These are phyloP conservation scores for Castor canadensis DNA, from an alignment of 2,113 vertebrate species.

Conservation along the genomic window DNA sequence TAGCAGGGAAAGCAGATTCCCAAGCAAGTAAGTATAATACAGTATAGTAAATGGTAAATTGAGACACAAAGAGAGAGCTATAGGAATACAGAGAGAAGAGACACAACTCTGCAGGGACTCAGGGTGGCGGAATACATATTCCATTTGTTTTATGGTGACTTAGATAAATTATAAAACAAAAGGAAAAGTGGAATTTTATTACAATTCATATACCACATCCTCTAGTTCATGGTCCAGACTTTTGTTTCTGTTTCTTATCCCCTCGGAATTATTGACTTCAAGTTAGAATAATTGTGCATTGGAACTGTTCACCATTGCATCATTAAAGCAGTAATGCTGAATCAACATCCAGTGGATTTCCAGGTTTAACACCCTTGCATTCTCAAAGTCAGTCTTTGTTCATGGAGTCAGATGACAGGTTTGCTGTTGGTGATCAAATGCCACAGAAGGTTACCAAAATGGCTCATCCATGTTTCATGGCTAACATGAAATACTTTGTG, in stretches of 20 bases:
- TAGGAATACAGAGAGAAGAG: background rate
- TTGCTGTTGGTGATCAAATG: background rate
- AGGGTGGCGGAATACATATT: background rate
- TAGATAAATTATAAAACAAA: slow-evolving; percentile 53
- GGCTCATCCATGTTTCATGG: background rate
- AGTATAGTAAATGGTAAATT: background rate
- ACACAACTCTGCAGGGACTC: background rate
- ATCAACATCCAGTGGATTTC: background rate
- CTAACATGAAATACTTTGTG: background rate
- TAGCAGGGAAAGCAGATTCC: background rate
- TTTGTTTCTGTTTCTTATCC: background rate
- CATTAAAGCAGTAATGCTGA: background rate
- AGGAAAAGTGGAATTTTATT: background rate
- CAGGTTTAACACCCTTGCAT: background rate
- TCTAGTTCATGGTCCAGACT: background rate
- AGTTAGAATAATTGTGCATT: background rate
- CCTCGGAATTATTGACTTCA: slow-evolving; percentile 22
- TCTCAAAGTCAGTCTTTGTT: background rate
- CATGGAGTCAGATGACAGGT: background rate
- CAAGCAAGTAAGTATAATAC: background rate
- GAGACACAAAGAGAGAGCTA: background rate
- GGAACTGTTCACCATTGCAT: background rate
- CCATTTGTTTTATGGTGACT: background rate
- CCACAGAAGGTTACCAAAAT: background rate
- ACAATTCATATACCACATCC: background rate